Evolutionary conservation across 2,113 vertebrate genomes (phyloP), one percentile per base, ranked within the genome.

Genomic region (Vireo altiloquus): DNA sequence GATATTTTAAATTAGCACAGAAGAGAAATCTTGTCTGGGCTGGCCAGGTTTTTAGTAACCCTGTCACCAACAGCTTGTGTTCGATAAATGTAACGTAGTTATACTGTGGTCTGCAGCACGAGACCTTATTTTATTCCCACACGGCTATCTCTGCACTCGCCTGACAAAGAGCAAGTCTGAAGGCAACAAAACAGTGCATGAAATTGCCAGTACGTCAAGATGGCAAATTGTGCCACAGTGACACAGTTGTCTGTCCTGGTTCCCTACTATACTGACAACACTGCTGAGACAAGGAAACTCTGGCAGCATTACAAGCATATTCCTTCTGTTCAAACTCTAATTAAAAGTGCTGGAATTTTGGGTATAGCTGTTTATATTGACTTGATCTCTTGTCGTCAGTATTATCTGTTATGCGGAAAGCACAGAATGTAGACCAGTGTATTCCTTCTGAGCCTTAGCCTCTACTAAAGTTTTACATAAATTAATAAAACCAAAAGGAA

Each of bases 401-500:
- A 21, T 77, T 82, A 74, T 40, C 75, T 74, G 12, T 78, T 81
- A 47, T 17, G 11, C 42, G 90, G 79, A 66, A 90, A 88, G 42
- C 52, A 56, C 50, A 52, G 50, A 69, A 47, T 19, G 50, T 13
- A 85, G 33, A 52, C 11, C 15, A 74, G 68, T 1, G 5, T 68
- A 80, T 88, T 82, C 79, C 19, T 47, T 88, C 46, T 56, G 47
- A 90, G 22, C 19, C 44, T 25, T 30, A 42, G 31, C 19, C 59
- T 64, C 9, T 37, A 52, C 15, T 82, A 54, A 28, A 54, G 44
- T 77, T 94, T 95, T 86, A 93, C 71, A 88, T 80, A 86, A 74
- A 91, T 91, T 86, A 88, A 88, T 87, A 88, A 87, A 88, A 83
- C 40, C 28, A 52, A 80, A 95, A 86, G 39, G 23, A 92, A 95